Conservation (phyloP, 2,113 vertebrate species). For the Onychostruthus taczanowskii region DNA sequence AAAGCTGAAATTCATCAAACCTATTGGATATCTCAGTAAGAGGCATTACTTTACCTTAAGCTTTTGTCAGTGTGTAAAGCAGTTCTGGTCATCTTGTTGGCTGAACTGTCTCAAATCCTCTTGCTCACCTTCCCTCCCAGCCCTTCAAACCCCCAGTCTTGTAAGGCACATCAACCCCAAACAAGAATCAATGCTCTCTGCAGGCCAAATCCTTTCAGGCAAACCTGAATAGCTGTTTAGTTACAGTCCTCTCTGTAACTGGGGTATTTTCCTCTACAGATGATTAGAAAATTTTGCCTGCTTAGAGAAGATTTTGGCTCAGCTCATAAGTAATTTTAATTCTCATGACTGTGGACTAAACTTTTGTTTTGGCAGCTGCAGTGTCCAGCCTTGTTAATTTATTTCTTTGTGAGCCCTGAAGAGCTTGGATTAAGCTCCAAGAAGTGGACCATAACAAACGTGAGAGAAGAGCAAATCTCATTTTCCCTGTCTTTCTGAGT, state of each 20-base stretch:
- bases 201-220: not conserved
- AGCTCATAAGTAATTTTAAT: not conserved
- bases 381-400: not conserved
- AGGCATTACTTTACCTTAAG: not conserved
- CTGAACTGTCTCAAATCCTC: not conserved
- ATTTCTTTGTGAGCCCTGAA: not conserved
- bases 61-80: not conserved
- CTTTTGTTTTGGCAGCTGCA: not conserved
- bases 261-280: not conserved
- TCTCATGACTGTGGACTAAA: not conserved
- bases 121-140: not conserved
- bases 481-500: not conserved
- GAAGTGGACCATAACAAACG: not conserved
- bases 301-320: not conserved
- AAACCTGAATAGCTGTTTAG: not conserved
- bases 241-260: not conserved
- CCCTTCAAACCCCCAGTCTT: not conserved
- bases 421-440: not conserved
- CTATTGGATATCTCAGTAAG: not conserved
- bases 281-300: not conserved
- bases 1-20: not conserved
- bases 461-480: not conserved
- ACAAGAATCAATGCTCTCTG: not conserved
- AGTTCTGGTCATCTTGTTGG: not conserved
- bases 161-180: not conserved